Evolutionary conservation across 2,888 invertebrate genomes (phyloP), one percentile per base, ranked within the genome.

Genomic region (Cryptus armator): DNA sequence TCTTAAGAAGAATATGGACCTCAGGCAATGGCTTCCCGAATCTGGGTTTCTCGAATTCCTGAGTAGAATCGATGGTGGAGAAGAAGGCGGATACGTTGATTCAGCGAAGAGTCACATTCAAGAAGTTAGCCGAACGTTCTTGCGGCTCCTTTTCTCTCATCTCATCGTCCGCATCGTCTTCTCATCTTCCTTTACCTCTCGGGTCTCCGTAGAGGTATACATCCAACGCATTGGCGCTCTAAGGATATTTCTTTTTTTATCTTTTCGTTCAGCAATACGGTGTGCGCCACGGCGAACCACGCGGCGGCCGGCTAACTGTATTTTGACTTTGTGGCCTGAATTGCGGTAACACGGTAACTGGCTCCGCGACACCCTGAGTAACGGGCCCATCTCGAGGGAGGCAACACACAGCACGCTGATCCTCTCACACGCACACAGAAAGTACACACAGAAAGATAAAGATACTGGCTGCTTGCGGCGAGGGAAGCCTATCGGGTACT

Each of bases 321-420:
- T 93, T 93, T 93, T 93, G 93, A 93, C 93, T 93, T 93, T 93
- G 93, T 93, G 93, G 93, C 93, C 93, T 93, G 92, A 93, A 93
- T 93, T 93, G 93, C 93, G 93, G 93, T 93, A 93, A 93, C 93
- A 93, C 93, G 92, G 93, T 93, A 93, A 93, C 92, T 93, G 93
- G 93, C 93, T 92, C 90, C 91, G 92, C 92, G 92, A 92, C 92
- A 92, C 93, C 91, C 92, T 89, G 90, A 92, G 89, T 93, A 93
- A 92, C 92, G 93, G 93, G 89, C 90, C 92, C 83, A 83, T 78
- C 86, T 81, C 81, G 87, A 85, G 83, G 86, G 87, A 87, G 87
- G 86, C 72, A 66, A 77, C 67, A 77, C 67, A 68, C 64, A 84
- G 81, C 56, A 43, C 70, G 46, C 68, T 59, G 75, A 84, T 80